phyloP scores from a whole-genome alignment of 2,113 vertebrate genomes.

The Gymnobelideus leadbeateri region DNA sequence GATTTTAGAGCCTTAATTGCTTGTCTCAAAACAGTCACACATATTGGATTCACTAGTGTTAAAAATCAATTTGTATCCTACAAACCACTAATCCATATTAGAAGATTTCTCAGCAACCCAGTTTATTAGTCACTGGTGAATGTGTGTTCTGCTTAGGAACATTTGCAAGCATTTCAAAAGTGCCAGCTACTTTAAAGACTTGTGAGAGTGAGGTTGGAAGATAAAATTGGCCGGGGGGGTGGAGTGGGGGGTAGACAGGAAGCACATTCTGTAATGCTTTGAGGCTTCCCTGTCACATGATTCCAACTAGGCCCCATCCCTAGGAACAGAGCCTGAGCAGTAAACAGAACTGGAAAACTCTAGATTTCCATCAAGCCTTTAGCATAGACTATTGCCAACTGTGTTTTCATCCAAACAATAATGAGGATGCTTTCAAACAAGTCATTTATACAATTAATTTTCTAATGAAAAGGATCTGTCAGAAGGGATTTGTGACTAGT shows the following conservation, averaged over 20 bases:
- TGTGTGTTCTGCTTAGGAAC: neutral
- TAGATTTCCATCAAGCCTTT: slow-evolving; percentile 45
- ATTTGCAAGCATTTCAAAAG: neutral
- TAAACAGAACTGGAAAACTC: neutral
- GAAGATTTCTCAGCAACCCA: neutral
- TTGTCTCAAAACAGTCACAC: slow-evolving; percentile 50
- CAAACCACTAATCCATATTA: neutral
- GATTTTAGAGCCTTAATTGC: slow-evolving; percentile 12
- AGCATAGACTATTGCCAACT: neutral
- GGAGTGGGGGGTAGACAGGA: neutral
- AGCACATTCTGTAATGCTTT: neutral
- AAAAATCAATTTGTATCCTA: neutral
- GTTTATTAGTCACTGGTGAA: neutral
- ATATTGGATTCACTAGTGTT: neutral
- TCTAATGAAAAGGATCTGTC: slow-evolving; percentile 46
- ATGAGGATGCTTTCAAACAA: slow-evolving; percentile 46
- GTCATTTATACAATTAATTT: slow-evolving; percentile 37
- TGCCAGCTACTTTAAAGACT: neutral
- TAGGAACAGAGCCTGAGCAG: neutral
- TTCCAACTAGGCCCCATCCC: neutral
- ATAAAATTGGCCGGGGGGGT: neutral
- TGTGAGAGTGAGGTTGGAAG: neutral
- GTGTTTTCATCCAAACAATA: slow-evolving; percentile 47
- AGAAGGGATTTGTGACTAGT: slow-evolving; percentile 28
- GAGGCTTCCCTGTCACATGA: neutral